Evolutionary conservation across 1,140 invertebrate genomes (phyloP).

Genomic region (fruit fly (Drosophila melanogaster)): DNA sequence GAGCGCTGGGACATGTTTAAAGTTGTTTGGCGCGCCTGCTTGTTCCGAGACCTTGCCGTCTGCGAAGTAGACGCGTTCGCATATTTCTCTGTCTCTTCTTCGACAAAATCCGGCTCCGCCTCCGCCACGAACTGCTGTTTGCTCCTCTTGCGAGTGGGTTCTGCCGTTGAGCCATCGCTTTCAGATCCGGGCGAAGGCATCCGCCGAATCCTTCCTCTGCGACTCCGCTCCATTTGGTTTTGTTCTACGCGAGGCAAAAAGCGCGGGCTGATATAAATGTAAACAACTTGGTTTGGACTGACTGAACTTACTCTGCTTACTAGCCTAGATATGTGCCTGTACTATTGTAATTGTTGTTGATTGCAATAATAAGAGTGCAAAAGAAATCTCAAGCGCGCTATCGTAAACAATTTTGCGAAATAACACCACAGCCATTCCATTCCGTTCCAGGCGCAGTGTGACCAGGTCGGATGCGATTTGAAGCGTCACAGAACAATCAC

Average conservation of each 20-base stretch:
- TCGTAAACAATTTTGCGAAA: neutral
- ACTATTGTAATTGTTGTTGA: too few relatives aligned
- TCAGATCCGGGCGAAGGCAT: constrained; percentile 17
- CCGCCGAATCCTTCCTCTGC: constrained; percentile 4
- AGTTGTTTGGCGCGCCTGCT: neutral
- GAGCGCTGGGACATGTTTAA: neutral
- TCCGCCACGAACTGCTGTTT: constrained; percentile 6
- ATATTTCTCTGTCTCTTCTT: neutral
- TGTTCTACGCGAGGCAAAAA: constrained; percentile 6
- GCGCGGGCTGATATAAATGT: constrained; percentile 19
- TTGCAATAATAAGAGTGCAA: neutral
- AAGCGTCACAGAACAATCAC: neutral
- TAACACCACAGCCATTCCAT: constrained; percentile 4
- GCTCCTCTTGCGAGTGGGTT: constrained; percentile 12
- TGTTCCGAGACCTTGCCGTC: neutral
- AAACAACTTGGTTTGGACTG: too few relatives aligned
- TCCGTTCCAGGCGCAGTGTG: neutral
- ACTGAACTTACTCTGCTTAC: neutral
- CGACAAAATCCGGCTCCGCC: neutral
- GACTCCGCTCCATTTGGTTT: constrained; percentile 23
- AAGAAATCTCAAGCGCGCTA: neutral
- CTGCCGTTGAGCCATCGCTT: constrained; percentile 5
- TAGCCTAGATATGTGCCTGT: neutral
- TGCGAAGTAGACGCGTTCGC: constrained; percentile 3
- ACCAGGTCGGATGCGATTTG: neutral